A percentile compares a stretch with the other conserved stretches of the same genome.
Evolutionary conservation across 2,888 invertebrate genomes (phyloP).

Genomic region (Bembecia ichneumoniformis): DNA sequence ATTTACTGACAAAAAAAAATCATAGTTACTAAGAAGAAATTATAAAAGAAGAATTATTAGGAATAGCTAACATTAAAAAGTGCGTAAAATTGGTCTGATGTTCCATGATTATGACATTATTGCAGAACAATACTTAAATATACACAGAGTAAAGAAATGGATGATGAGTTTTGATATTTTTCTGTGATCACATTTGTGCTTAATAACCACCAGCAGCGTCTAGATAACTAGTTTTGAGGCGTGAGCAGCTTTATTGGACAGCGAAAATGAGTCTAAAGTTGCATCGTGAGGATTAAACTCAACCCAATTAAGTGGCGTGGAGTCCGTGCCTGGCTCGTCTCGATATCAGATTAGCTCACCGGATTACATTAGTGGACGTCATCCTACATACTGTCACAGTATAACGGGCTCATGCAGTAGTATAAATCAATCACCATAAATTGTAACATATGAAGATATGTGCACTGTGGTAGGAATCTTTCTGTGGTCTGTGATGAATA

Average conservation of each 20-base stretch:
- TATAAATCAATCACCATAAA: no score
- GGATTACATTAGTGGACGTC: slow-evolving; percentile 60
- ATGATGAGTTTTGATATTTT: slow-evolving; percentile 17
- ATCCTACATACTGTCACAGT: slow-evolving; percentile 20
- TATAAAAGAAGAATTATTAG: no score
- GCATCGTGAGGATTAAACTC: slow-evolving; percentile 61
- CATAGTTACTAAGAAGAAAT: no score
- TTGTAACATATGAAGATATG: no score
- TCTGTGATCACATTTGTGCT: background rate
- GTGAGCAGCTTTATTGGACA: slow-evolving; percentile 36
- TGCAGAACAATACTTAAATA: no score
- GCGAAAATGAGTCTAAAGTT: slow-evolving; percentile 54
- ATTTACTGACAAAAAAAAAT: no score
- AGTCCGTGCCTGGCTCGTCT: slow-evolving; percentile 49
- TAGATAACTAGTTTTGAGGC: slow-evolving; percentile 10
- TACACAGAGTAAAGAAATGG: background rate
- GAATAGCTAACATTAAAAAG: no score
- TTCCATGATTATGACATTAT: no score
- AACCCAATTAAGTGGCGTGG: slow-evolving; percentile 59
- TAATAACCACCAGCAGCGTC: slow-evolving; percentile 11
- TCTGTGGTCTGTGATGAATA: no score
- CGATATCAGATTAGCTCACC: slow-evolving; percentile 61
- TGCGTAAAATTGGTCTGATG: no score
- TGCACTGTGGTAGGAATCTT: no score
- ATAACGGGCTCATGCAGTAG: no score